phyloP scores from a whole-genome alignment of 2,888 invertebrate genomes.

The Sphinx pinastri region DNA sequence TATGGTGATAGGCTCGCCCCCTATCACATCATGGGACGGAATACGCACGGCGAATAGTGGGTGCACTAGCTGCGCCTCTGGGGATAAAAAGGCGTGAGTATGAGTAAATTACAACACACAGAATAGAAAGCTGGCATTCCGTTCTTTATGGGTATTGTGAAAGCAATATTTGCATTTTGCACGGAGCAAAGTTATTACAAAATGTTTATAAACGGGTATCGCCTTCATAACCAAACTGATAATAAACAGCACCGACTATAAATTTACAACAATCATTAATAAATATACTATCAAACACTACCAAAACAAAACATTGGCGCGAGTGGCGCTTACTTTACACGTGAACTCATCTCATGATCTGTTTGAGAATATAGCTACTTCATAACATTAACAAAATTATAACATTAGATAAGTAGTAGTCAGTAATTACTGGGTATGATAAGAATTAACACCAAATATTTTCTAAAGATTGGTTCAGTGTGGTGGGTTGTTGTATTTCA shows the following conservation, averaged over 20 bases:
- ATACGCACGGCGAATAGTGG: too few species aligned
- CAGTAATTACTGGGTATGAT: too few species aligned
- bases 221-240: slow-evolving; percentile 4
- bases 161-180: background rate
- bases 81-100: too few species aligned
- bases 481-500: too few species aligned
- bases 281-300: slow-evolving; percentile 14
- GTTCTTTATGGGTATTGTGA: background rate
- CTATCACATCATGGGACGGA: too few species aligned
- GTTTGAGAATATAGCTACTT: background rate
- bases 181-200: background rate
- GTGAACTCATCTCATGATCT: background rate
- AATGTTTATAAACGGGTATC: background rate
- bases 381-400: too few species aligned
- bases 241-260: slow-evolving; percentile 11
- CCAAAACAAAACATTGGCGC: slow-evolving; percentile 7
- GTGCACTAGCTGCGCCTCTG: too few species aligned
- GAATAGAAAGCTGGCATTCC: slow-evolving; percentile 6
- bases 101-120: background rate
- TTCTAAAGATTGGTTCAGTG: too few species aligned
- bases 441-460: too few species aligned
- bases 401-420: too few species aligned
- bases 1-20: too few species aligned
- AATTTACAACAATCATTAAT: background rate
- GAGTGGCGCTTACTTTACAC: background rate